phyloP scores from a whole-genome alignment of 2,797 vertebrate genomes.

The Onychomys arenicola region DNA sequence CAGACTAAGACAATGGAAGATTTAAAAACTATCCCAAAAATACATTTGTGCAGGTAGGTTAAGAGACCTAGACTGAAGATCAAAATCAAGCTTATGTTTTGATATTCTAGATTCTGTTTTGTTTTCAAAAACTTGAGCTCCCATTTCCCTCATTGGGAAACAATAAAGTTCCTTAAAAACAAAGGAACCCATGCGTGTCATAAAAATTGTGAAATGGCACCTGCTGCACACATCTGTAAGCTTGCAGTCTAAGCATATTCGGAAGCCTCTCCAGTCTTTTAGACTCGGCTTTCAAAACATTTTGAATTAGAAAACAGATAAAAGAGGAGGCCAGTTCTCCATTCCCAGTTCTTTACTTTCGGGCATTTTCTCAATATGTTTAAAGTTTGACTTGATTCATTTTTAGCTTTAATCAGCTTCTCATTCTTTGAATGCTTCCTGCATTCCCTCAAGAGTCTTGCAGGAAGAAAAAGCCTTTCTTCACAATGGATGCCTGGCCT shows the following conservation, averaged over 20 bases:
- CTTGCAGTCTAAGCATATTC: neutral
- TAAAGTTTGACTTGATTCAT: neutral
- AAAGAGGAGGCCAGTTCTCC: neutral
- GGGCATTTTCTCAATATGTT: neutral
- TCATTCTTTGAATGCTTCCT: neutral
- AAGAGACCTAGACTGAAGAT: neutral
- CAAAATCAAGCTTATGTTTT: neutral
- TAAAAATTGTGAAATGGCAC: neutral
- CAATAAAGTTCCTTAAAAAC: neutral
- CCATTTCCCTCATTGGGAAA: neutral
- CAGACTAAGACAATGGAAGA: neutral
- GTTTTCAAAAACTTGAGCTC: neutral
- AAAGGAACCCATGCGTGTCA: neutral
- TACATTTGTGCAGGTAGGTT: neutral
- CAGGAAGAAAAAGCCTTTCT: neutral
- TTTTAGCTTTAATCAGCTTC: neutral
- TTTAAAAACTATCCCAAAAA: neutral
- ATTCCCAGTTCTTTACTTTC: neutral
- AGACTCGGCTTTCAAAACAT: neutral
- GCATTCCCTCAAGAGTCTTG: neutral
- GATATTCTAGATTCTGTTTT: neutral
- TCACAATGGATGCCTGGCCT: neutral
- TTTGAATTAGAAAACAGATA: neutral
- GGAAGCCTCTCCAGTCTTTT: neutral
- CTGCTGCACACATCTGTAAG: neutral